These are phyloP conservation scores for Aptenodytes forsteri DNA, from an alignment of 2,113 vertebrate genomes.

Conservation along the genomic window DNA sequence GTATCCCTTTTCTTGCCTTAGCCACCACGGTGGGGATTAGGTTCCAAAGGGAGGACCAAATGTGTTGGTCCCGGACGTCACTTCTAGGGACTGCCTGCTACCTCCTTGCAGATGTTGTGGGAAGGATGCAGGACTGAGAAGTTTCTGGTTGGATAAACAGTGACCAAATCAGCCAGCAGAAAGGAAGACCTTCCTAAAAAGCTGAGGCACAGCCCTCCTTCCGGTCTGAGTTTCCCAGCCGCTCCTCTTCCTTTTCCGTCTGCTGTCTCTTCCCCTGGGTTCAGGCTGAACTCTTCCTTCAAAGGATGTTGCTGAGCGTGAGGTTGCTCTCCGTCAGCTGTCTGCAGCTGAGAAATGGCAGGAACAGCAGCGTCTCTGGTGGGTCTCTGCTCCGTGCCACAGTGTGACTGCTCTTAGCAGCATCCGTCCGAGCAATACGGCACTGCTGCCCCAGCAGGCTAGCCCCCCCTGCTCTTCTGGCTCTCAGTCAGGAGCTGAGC, in stretches of 20 bases:
- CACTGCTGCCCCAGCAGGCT: not conserved
- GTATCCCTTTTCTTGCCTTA: not conserved
- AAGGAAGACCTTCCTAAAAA: not conserved
- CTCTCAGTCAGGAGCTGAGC: not conserved
- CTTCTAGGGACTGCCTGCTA: not conserved
- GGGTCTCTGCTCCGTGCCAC: not conserved
- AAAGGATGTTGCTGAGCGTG: not conserved
- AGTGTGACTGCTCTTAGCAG: not conserved
- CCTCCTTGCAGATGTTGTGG: not conserved
- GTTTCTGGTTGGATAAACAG: not conserved
- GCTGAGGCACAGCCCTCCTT: not conserved
- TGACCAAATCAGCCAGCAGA: not conserved
- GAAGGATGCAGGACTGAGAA: not conserved
- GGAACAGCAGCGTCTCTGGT: not conserved
- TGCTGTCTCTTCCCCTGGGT: not conserved
- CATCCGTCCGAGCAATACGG: not conserved
- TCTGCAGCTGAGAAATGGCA: not conserved
- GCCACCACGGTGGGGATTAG: not conserved
- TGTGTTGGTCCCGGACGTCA: rapidly evolving
- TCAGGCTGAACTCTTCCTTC: not conserved
- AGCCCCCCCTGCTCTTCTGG: not conserved
- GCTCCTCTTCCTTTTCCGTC: not conserved
- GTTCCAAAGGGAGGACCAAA: not conserved
- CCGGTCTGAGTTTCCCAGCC: not conserved
- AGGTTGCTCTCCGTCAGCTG: not conserved